These are phyloP conservation scores for Pristionchus maxplancki DNA, from an alignment of 2,888 invertebrate species.

Conservation along the genomic window DNA sequence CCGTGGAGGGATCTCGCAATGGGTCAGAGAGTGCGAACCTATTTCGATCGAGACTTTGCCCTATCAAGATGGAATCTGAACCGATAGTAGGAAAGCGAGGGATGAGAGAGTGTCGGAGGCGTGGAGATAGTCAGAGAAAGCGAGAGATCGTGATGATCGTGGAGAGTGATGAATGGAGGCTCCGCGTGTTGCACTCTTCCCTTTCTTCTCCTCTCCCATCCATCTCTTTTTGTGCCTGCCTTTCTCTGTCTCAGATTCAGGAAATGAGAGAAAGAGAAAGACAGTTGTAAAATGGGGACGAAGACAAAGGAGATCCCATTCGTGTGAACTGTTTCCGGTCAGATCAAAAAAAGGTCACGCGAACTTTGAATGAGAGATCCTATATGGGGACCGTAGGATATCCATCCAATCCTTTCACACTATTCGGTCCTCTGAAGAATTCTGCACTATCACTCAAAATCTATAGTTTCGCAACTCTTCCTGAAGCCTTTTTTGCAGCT, in stretches of 20 bases:
- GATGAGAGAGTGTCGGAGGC: neutral
- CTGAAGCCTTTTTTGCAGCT: neutral
- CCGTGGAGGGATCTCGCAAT: neutral
- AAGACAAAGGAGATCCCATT: conserved; percentile 30
- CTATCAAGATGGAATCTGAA: neutral
- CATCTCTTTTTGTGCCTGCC: neutral
- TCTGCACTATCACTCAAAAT: too few species aligned
- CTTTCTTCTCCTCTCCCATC: neutral
- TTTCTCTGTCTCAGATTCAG: conserved; percentile 32
- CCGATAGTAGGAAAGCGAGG: neutral
- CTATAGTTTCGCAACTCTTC: too few species aligned
- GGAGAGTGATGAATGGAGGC: neutral
- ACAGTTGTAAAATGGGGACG: neutral
- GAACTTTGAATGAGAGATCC: neutral
- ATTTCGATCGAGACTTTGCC: conserved; percentile 17
- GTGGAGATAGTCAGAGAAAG: neutral
- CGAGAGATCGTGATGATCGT: neutral
- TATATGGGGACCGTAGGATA: too few species aligned
- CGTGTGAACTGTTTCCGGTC: conserved; percentile 16
- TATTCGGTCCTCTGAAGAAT: too few species aligned
- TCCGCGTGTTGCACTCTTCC: neutral
- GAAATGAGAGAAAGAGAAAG: conserved; percentile 27
- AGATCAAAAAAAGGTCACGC: neutral
- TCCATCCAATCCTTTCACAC: too few species aligned
- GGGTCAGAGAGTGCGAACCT: neutral